A percentile compares a stretch with the other conserved stretches of the same genome.
phyloP scores from a whole-genome alignment of 2,113 vertebrate genomes.

The Dissostichus mawsoni region DNA sequence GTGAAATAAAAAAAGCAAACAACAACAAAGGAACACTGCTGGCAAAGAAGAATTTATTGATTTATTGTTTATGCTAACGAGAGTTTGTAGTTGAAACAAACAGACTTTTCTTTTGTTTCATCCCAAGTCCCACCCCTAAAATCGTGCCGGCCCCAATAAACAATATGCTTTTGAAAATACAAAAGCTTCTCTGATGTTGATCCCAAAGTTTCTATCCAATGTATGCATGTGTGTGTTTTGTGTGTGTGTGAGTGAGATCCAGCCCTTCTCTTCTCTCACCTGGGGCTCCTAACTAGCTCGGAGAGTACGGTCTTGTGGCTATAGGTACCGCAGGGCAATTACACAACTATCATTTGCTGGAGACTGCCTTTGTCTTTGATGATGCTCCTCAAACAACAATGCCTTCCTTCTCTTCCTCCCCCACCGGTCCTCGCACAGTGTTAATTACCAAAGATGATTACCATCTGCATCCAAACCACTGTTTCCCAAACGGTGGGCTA shows the following conservation, averaged over 20 bases:
- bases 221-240: constrained; percentile 52
- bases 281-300: constrained; percentile 77
- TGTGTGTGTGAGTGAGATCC: constrained; percentile 54
- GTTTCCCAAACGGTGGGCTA: constrained; percentile 40
- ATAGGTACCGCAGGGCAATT: constrained; percentile 77
- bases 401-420: constrained; percentile 64
- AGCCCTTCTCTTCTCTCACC: constrained; percentile 70
- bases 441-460: constrained; percentile 81
- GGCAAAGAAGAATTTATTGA: constrained; percentile 64
- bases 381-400: constrained; percentile 80
- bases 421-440: constrained; percentile 64
- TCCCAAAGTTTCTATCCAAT: constrained; percentile 66
- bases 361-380: constrained; percentile 80
- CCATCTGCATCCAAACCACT: constrained; percentile 70
- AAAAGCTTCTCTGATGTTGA: constrained; percentile 72
- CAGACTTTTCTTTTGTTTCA: constrained; percentile 71
- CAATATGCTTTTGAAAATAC: constrained; percentile 70
- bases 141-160: constrained; percentile 74
- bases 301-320: constrained; percentile 69
- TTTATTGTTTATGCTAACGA: constrained; percentile 65
- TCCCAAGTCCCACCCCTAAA: constrained; percentile 70
- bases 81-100: constrained; percentile 69
- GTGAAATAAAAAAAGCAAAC: background rate
- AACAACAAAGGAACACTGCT: constrained; percentile 60
- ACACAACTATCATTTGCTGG: constrained; percentile 80